A percentile compares a stretch with the other conserved stretches of the same genome.
These are phyloP conservation scores for Athetis lepigone DNA, from an alignment of 2,888 invertebrate species.

Conservation along the genomic window DNA sequence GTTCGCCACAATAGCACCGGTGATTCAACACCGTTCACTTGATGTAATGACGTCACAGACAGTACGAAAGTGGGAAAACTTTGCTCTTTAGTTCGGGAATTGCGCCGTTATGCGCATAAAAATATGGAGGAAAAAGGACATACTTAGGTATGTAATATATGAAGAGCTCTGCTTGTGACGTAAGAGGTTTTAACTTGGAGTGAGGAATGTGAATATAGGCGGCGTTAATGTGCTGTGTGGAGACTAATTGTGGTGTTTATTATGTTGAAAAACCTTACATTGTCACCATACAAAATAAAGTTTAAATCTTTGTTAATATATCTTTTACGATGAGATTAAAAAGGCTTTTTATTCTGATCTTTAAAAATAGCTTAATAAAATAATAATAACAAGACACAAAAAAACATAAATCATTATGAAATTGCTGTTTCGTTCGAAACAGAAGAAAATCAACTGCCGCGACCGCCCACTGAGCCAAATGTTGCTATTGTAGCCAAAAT, in stretches of 20 bases:
- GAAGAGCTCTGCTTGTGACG: slow-evolving; percentile 29
- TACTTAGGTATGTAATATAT: slow-evolving; percentile 35
- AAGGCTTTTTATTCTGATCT: no score
- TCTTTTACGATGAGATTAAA: no score
- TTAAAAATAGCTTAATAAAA: no score
- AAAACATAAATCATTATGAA: no score
- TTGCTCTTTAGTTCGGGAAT: slow-evolving; percentile 50
- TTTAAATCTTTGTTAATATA: no score
- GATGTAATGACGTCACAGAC: slow-evolving; percentile 64
- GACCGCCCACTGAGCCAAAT: no score
- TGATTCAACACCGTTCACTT: slow-evolving; percentile 80
- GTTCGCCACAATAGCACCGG: slow-evolving; percentile 83
- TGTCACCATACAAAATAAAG: no score
- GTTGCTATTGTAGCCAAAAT: no score
- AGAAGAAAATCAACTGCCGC: no score
- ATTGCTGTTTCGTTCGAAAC: no score
- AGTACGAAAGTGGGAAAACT: slow-evolving; percentile 56
- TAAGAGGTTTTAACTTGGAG: slow-evolving; percentile 18
- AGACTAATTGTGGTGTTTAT: not conserved
- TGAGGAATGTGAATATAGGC: not conserved
- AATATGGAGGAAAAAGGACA: slow-evolving; percentile 54
- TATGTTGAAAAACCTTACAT: not conserved
- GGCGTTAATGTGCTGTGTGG: not conserved
- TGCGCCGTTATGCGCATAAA: slow-evolving; percentile 45
- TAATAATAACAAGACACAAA: no score